Evolutionary conservation across 2,113 vertebrate genomes (phyloP), one percentile per base, ranked within the genome.

Genomic region (Pollachius pollachius): DNA sequence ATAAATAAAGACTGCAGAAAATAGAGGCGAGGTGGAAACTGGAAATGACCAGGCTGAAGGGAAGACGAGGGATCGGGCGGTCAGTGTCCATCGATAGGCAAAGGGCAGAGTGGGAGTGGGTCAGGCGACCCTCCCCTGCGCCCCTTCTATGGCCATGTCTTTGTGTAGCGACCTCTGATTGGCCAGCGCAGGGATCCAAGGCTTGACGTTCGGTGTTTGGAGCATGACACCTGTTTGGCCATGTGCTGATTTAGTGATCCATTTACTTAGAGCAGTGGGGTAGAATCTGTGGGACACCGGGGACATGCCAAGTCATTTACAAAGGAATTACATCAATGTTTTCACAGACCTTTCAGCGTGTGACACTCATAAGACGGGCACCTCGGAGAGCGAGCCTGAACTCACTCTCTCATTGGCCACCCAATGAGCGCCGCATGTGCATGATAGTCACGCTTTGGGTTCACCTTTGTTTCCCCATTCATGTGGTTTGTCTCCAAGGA

Each of bases 131-230:
- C 91, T 92, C 91, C 84, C 79, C 85, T 64, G 80, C 71, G 21
- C 79, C 70, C 93, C 93, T 92, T 95, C 90, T 95, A 94, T 92
- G 92, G 92, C 83, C 82, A 89, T 91, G 82, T 87, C 79, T 82
- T 61, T 52, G 68, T 64, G 17, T 41, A 71, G 85, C 75, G 75
- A 84, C 85, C 63, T 85, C 86, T 77, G 90, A 94, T 94, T 93
- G 91, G 91, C 71, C 72, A 61, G 75, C 48, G 71, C 57, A 37
- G 70, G 52, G 60, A 78, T 76, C 67, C 62, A 56, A 82, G 67
- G 89, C 1, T 77, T 88, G 92, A 91, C 93, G 92, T 23, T 23
- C 3, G 90, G 89, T 93, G 92, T 82, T 84, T 15, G 84, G 79
- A 89, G 84, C 81, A 72, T 81, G 84, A 89, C 92, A 94, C 92